These are phyloP conservation scores for Drosophila parvula DNA, from an alignment of 1,140 invertebrate genomes.

Conservation along the genomic window DNA sequence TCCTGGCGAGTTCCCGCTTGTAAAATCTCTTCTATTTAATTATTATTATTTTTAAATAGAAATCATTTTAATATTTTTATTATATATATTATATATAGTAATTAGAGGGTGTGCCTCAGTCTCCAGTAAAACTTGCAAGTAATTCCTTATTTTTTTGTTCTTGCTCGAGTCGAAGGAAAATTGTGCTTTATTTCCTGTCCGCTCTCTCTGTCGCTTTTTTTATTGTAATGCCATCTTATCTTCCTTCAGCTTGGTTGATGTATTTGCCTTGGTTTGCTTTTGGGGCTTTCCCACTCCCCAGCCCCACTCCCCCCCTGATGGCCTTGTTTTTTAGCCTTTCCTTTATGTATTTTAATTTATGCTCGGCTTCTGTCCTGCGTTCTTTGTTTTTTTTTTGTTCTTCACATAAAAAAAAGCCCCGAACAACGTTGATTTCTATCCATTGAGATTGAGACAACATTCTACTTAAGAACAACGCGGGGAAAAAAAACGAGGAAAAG, in stretches of 20 bases:
- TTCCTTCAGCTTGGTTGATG: conserved; percentile 54
- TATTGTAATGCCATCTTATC: conserved; percentile 78
- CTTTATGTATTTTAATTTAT: conserved; percentile 81
- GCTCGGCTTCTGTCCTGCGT: conserved; percentile 50
- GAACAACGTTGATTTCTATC: conserved; percentile 74
- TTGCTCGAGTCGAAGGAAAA: conserved; percentile 7
- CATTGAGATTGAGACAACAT: conserved; percentile 76
- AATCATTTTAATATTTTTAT: too few species aligned
- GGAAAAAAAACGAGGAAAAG: conserved; percentile 17
- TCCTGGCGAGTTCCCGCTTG: too few species aligned
- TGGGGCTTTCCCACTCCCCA: conserved; percentile 4
- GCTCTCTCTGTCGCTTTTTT: conserved; percentile 26
- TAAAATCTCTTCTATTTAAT: not conserved
- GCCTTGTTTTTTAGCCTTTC: conserved; percentile 76
- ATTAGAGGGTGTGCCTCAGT: not conserved
- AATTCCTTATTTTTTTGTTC: not conserved
- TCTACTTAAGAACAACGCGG: conserved; percentile 61
- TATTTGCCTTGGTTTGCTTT: conserved; percentile 57
- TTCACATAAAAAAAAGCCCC: conserved; percentile 23
- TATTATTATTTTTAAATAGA: not conserved
- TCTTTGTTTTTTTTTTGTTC: conserved; percentile 28
- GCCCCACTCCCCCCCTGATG: conserved; percentile 16
- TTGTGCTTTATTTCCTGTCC: conserved; percentile 25
- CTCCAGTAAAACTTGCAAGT: accelerated
- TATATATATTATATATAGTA: too few species aligned